Conservation (phyloP, 1,140 invertebrate genomes). For the Uloborus diversus region DNA sequence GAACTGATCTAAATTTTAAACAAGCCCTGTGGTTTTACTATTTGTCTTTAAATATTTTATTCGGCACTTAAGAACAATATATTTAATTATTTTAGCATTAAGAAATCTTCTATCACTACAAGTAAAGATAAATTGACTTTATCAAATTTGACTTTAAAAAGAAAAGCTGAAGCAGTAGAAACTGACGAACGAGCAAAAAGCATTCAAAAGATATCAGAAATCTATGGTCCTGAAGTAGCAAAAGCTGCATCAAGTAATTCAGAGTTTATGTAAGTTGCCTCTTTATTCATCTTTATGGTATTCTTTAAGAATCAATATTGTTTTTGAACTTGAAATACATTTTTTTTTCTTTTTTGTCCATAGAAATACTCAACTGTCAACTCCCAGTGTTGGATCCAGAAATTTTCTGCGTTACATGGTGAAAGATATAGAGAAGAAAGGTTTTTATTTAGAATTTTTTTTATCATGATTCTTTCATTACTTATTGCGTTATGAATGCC, state of each 20-base stretch:
- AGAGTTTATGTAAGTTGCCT: conserved; percentile 48
- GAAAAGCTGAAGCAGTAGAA: conserved; percentile 40
- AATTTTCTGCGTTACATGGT: conserved; percentile 65
- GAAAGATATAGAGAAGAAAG: conserved; percentile 59
- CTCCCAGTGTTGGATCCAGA: conserved; percentile 63
- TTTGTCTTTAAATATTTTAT: no score
- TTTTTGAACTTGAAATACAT: neutral
- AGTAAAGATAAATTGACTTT: conserved; percentile 44
- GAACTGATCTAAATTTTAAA: no score
- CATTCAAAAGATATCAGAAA: conserved; percentile 17
- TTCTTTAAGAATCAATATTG: no score
- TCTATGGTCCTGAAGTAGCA: conserved; percentile 29
- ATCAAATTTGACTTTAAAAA: conserved; percentile 21
- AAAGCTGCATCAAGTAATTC: conserved; percentile 15
- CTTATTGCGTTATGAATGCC: no score
- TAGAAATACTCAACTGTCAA: conserved; percentile 51
- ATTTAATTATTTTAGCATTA: neutral
- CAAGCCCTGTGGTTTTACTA: no score
- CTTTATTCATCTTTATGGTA: no score
- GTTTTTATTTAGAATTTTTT: no score
- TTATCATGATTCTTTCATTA: no score
- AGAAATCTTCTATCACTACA: neutral
- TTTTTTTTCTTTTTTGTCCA: neutral
- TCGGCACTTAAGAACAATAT: no score
- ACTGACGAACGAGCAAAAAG: conserved; percentile 12